phyloP scores from a whole-genome alignment of 2,113 vertebrate species.

The Alethe diademata region DNA sequence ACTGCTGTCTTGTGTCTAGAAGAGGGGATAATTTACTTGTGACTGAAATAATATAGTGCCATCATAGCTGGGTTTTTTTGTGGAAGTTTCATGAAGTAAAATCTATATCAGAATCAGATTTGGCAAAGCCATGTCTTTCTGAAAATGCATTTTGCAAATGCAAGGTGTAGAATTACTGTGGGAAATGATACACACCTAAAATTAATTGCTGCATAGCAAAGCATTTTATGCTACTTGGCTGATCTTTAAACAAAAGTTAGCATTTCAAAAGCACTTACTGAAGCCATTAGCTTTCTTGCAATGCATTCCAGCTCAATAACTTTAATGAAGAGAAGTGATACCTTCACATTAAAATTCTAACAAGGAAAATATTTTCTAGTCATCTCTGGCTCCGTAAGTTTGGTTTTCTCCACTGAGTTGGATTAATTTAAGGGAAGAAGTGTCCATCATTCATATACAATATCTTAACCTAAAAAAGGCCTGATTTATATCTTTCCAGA shows the following conservation, averaged over 20 bases:
- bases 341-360: background rate
- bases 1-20: background rate
- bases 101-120: background rate
- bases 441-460: background rate
- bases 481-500: background rate
- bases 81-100: background rate
- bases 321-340: background rate
- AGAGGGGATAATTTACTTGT: background rate
- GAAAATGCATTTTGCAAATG: background rate
- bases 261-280: background rate
- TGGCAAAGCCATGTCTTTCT: background rate
- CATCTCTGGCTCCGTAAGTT: background rate
- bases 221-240: background rate
- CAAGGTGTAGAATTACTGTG: background rate
- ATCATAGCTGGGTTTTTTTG: background rate
- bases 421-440: background rate
- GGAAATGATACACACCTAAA: background rate
- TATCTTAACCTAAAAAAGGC: background rate
- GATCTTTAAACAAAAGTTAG: constrained; percentile 29
- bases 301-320: background rate
- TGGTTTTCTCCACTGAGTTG: background rate
- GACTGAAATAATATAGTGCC: background rate
- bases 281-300: background rate
- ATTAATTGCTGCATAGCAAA: background rate
- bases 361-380: constrained; percentile 8